A percentile compares a stretch with the other conserved stretches of the same genome.
phyloP scores from a whole-genome alignment of 2,888 invertebrate species.

The Tachina lurida region DNA sequence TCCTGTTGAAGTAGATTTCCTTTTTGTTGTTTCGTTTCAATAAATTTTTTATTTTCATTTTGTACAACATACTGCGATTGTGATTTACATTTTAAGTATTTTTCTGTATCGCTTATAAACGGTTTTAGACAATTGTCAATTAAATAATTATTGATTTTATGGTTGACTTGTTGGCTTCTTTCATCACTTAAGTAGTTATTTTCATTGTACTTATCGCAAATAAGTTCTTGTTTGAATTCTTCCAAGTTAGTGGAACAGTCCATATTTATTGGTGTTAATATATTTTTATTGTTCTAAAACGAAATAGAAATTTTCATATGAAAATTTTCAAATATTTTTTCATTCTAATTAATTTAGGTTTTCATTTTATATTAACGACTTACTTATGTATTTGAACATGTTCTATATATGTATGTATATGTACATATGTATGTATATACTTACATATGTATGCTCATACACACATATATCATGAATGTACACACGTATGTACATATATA shows the following conservation, averaged over 20 bases:
- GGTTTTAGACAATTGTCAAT: neutral
- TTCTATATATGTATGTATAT: neutral
- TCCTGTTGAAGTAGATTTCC: neutral
- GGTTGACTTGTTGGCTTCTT: neutral
- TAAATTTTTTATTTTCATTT: neutral
- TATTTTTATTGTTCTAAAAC: neutral
- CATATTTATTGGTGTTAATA: neutral
- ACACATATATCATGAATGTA: neutral
- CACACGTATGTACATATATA: too few species aligned
- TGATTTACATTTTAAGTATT: neutral
- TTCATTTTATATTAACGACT: neutral
- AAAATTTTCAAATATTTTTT: neutral
- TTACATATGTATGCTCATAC: neutral
- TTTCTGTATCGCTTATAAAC: neutral
- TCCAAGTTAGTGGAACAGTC: neutral
- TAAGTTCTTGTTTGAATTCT: constrained; percentile 24
- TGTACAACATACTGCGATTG: neutral
- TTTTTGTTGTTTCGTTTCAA: neutral
- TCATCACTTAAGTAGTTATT: neutral
- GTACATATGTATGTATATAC: neutral
- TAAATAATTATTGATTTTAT: neutral
- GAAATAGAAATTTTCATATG: too few species aligned
- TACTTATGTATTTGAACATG: neutral
- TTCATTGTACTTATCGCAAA: neutral
- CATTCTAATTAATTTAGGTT: neutral